These are phyloP conservation scores for Athalia cordata DNA, from an alignment of 2,888 invertebrate genomes.

Conservation along the genomic window DNA sequence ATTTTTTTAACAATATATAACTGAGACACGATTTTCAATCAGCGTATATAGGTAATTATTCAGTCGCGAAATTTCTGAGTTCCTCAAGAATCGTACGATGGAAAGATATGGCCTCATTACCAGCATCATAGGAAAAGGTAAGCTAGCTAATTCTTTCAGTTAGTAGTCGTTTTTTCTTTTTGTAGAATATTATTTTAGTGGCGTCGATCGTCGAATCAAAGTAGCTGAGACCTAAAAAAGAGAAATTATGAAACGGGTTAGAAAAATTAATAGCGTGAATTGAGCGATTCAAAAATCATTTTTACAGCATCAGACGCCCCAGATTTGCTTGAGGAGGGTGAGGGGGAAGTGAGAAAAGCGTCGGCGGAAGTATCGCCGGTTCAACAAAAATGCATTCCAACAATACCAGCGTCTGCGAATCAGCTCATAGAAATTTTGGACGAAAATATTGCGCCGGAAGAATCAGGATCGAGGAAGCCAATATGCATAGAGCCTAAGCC, in stretches of 20 bases:
- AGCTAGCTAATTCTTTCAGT: not conserved
- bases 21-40: not conserved
- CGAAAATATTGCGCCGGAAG: conserved; percentile 54
- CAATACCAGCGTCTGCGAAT: conserved; percentile 47
- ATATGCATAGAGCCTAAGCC: conserved; percentile 57
- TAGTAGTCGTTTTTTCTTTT: not conserved
- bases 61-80: not conserved
- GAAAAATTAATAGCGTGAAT: no score
- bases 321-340: not conserved
- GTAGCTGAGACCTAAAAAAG: no score
- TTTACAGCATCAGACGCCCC: not conserved
- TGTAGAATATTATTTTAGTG: not conserved
- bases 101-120: conserved; percentile 55
- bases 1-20: not conserved
- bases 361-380: not conserved
- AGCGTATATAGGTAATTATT: no score
- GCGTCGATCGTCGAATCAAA: no score
- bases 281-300: no score
- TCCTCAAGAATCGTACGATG: conserved; percentile 52
- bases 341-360: not conserved
- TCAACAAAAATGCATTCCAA: conserved; percentile 15
- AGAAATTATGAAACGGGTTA: no score
- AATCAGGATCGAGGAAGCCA: conserved; percentile 52
- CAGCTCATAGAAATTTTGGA: conserved; percentile 60
- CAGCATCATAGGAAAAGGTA: conserved; percentile 58